These are phyloP conservation scores for Agonopterix heracliana DNA, from an alignment of 2,888 invertebrate genomes.

Conservation along the genomic window DNA sequence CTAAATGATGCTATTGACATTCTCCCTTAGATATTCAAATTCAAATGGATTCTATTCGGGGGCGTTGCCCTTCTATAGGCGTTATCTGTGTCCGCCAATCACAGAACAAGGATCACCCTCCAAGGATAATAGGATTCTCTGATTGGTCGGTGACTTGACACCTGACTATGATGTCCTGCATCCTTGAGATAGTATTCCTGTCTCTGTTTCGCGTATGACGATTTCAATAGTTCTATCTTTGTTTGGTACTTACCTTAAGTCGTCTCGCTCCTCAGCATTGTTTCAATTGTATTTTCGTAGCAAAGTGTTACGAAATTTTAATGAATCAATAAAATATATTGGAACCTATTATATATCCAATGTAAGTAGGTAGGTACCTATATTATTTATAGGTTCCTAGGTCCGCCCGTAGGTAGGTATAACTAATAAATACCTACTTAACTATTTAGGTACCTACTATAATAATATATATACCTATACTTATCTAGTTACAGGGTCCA, in stretches of 20 bases:
- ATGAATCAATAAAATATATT: neutral
- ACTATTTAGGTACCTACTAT: no score
- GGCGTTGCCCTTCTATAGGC: constrained; percentile 51
- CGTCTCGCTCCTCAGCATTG: neutral
- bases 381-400: no score
- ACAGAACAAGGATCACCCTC: constrained; percentile 55
- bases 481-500: no score
- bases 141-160: constrained; percentile 48
- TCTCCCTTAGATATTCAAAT: constrained; percentile 57
- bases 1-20: constrained; percentile 17
- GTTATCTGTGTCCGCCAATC: constrained; percentile 64
- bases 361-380: no score
- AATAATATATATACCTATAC: no score
- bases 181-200: constrained; percentile 36
- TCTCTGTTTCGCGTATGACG: constrained; percentile 39
- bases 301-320: no score
- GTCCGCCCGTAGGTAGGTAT: no score
- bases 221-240: constrained; percentile 22
- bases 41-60: constrained; percentile 58
- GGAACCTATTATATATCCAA: no score
- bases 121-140: constrained; percentile 49
- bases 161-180: constrained; percentile 52
- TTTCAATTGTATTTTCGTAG: neutral
- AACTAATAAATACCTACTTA: no score
- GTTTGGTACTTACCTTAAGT: constrained; percentile 2